Evolutionary conservation across 23 tunicate genomes (phyloP).

Genomic region (Trididemnum miniatum): DNA sequence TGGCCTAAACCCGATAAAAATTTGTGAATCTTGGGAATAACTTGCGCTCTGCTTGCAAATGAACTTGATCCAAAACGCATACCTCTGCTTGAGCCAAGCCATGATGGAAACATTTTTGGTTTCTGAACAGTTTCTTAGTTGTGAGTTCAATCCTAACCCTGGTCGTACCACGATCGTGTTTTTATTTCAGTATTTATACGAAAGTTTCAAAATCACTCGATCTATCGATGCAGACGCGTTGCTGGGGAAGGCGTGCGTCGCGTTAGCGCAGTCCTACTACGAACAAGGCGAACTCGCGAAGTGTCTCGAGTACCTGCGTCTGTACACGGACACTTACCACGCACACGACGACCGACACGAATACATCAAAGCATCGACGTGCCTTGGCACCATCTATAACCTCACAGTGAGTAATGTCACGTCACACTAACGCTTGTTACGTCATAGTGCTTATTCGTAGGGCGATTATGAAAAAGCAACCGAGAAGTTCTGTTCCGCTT

Average conservation of each 20-base stretch:
- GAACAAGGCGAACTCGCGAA: slow-evolving; percentile 58
- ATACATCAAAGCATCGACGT: slow-evolving; percentile 60
- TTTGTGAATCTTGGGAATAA: no score
- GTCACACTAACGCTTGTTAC: no score
- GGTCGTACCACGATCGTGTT: no score
- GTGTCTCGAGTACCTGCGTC: slow-evolving; percentile 57
- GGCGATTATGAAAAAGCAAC: slow-evolving; percentile 71
- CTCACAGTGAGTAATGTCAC: slow-evolving; percentile 43
- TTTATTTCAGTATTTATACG: slow-evolving; percentile 48
- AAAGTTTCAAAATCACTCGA: slow-evolving; percentile 55
- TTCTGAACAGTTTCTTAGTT: not conserved
- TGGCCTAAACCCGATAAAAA: no score
- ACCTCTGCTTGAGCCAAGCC: no score
- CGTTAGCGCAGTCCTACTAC: slow-evolving; percentile 68
- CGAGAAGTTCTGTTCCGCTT: slow-evolving; percentile 44
- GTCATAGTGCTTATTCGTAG: no score
- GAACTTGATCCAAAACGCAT: no score
- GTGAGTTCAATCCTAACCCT: not conserved
- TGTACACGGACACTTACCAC: slow-evolving; percentile 68
- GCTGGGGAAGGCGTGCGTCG: slow-evolving; percentile 69
- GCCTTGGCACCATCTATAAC: slow-evolving; percentile 74
- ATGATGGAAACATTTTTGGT: not conserved
- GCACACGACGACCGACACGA: slow-evolving; percentile 34
- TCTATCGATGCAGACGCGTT: slow-evolving; percentile 41
- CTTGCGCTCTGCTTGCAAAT: no score